Evolutionary conservation across 2,113 vertebrate species (phyloP).

Genomic region (Hyperopisus bebe): DNA sequence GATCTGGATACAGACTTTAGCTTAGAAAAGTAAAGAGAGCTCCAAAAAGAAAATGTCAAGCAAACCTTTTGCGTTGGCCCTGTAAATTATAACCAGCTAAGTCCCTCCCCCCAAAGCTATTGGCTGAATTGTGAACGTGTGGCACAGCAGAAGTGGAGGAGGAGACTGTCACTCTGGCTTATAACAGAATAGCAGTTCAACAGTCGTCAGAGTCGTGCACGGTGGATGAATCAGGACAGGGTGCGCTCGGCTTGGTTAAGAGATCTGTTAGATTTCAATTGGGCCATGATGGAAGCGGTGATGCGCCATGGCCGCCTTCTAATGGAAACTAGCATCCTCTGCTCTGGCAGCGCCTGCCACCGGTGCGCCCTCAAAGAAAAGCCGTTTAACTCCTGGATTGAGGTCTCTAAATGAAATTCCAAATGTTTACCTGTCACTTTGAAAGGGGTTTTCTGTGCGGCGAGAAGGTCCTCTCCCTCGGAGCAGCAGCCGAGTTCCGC

Average conservation of each 20-base stretch:
- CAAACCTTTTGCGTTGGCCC: not conserved
- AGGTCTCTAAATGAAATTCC: conserved; percentile 10
- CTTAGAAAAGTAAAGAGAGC: not conserved
- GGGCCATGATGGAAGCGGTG: conserved; percentile 12
- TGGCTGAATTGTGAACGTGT: not conserved
- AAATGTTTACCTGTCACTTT: conserved; percentile 9
- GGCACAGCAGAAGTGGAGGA: not conserved
- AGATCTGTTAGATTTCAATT: conserved; percentile 15
- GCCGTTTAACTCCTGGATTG: not conserved
- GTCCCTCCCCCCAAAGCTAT: not conserved
- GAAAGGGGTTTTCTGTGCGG: not conserved
- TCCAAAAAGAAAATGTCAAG: not conserved
- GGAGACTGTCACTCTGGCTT: not conserved
- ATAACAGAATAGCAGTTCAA: not conserved
- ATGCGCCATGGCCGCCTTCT: not conserved
- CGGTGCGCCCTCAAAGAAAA: not conserved
- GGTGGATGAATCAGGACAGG: conserved; percentile 14
- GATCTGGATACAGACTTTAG: not conserved
- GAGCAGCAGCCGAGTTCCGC: not conserved
- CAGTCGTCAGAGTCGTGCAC: not conserved
- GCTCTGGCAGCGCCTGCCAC: not conserved
- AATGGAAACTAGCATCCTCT: conserved; percentile 3
- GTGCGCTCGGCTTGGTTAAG: not conserved
- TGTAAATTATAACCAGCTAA: not conserved
- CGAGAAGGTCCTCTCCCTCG: not conserved